Percentiles rank a stretch among this genome's conserved stretches.
phyloP scores from a whole-genome alignment of 2,113 vertebrate genomes.

The Apodemus sylvaticus region DNA sequence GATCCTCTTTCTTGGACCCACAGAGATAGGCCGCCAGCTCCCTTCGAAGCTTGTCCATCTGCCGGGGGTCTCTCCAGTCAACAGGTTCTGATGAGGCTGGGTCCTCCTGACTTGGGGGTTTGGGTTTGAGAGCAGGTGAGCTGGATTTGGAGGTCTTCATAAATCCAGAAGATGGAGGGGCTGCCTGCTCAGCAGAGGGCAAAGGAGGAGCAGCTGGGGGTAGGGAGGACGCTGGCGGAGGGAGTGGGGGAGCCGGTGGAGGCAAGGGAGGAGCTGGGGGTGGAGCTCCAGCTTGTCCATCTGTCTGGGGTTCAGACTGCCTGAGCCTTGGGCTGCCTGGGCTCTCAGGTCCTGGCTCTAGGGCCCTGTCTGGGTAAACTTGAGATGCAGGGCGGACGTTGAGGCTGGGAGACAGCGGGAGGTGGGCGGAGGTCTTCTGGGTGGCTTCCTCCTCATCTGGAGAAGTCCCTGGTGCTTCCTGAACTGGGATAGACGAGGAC shows the following conservation, averaged over 20 bases:
- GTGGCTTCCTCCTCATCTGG: conserved; percentile 40
- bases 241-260: conserved; percentile 46
- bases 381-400: conserved; percentile 71
- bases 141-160: conserved; percentile 40
- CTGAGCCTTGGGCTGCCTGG: conserved; percentile 43
- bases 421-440: conserved; percentile 73
- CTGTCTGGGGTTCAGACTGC: neutral
- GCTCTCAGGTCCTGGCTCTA: neutral
- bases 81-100: conserved; percentile 45
- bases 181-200: conserved; percentile 45
- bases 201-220: conserved; percentile 61
- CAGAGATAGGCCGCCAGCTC: conserved; percentile 85
- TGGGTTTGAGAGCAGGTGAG: conserved; percentile 61
- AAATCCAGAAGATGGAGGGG: neutral
- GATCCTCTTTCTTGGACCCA: conserved; percentile 71
- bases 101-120: conserved; percentile 20
- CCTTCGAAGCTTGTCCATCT: conserved; percentile 80
- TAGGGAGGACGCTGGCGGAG: conserved; percentile 16
- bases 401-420: conserved; percentile 80
- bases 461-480: conserved; percentile 63
- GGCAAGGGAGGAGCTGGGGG: conserved; percentile 57
- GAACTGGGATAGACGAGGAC: conserved; percentile 84
- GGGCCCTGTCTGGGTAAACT: neutral
- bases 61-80: conserved; percentile 82
- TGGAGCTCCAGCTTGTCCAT: neutral